Evolutionary conservation across 2,797 vertebrate genomes (phyloP).

Genomic region (Antennarius maculatus): DNA sequence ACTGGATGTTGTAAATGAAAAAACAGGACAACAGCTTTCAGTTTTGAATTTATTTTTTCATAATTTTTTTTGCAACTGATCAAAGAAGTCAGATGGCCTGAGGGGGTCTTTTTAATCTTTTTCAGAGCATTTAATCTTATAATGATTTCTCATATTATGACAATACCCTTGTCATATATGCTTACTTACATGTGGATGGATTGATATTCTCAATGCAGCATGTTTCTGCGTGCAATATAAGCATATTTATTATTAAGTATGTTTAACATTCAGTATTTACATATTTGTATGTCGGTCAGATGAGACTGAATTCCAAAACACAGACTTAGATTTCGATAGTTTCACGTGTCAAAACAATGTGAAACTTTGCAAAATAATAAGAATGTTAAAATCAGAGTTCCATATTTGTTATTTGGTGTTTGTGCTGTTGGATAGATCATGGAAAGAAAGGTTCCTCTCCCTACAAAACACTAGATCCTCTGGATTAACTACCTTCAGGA

Average conservation of each 20-base stretch:
- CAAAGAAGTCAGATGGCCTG: constrained; percentile 6
- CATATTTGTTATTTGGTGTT: not conserved
- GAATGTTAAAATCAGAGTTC: not conserved
- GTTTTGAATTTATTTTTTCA: not conserved
- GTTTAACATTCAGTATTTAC: no score
- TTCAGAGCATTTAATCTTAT: constrained; percentile 14
- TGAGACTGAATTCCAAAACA: no score
- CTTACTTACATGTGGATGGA: not conserved
- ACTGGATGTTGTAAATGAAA: not conserved
- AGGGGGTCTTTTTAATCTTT: constrained; percentile 9
- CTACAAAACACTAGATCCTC: constrained; percentile 14
- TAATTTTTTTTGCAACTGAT: not conserved
- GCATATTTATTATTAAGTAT: no score
- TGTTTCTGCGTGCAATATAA: not conserved
- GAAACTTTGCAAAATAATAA: not conserved
- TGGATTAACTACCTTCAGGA: constrained; percentile 45
- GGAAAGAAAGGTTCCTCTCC: not conserved
- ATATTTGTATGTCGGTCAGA: no score
- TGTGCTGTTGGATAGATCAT: not conserved
- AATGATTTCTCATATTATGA: constrained; percentile 1
- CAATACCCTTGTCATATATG: not conserved
- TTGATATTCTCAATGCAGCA: not conserved
- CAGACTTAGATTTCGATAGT: no score
- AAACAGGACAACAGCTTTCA: not conserved
- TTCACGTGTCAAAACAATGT: no score